Base-by-base conservation (phyloP, 1,140 invertebrate genomes). In the Scaptomyza pallida region DNA sequence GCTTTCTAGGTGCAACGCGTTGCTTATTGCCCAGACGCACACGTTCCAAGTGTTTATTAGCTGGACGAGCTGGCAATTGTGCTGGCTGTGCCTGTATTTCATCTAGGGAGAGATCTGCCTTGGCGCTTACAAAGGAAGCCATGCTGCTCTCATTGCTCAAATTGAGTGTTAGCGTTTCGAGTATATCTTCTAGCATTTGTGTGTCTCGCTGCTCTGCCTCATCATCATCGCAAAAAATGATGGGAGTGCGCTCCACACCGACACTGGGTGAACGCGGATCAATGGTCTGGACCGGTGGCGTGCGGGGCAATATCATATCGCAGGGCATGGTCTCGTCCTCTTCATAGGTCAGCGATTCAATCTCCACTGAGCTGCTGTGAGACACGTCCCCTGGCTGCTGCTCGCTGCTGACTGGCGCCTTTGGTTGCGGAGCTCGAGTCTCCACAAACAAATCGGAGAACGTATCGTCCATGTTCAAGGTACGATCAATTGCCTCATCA, bases 201-300 rank as follows among this genome's bases (percentile, higher is more conserved):
- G 83, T 74, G 35, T 91, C 89, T 2, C 59, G 67, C 8, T 72
- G 71, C 23, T 86, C 81, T 2, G 80, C 61, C 15, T 90, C 89
- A 40, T 89, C 86, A 62, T 89, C 83, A 41, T 90, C 88, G 21
- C 82, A 82, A 13, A 92, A 85, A 37, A 92, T 85, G 17, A 92
- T 92, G 1, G 92, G 92, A 10, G 92, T 93, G 21, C 92, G 88
- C 37, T 90, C 83, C 37, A 93, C 89, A n/a, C 92, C 92, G 6
- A 91, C 45, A 17, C 86, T 91, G 2, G 92, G 92, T 1, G 92
- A 93, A 1, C 92, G 88, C 0, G 92, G 92, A 91, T 93, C 92
- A n/a, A 82, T 50, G 12, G 35, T 40, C 4, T 51, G 52, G 51
- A 60, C 65, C 5, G 74, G 64, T 2, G 79, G 71, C 8, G 50